Evolutionary conservation across 2,113 vertebrate genomes (phyloP).

Genomic region (Heterotis niloticus): DNA sequence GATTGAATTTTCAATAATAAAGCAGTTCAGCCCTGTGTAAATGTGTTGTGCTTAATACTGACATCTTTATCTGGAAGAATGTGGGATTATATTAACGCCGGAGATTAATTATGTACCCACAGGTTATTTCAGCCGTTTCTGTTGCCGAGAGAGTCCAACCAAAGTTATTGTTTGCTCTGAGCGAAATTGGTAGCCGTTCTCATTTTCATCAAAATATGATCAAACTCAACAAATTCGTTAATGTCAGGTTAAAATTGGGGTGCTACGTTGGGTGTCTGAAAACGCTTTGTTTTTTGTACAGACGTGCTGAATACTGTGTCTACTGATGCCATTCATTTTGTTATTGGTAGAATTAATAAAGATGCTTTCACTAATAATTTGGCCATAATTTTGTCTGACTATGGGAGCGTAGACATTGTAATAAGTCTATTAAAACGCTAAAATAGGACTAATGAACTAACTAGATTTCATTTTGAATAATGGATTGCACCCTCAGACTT

Average conservation of each 20-base stretch:
- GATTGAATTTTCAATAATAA: background rate
- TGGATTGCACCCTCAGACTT: too few relatives aligned
- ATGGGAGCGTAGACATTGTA: too few relatives aligned
- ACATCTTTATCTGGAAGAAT: conserved; percentile 14
- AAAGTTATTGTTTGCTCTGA: conserved; percentile 27
- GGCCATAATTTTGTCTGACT: background rate
- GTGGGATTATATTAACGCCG: conserved; percentile 24
- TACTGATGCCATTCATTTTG: background rate
- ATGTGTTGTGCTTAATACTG: conserved; percentile 7
- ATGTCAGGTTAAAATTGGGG: background rate
- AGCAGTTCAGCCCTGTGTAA: background rate
- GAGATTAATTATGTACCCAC: conserved; percentile 13
- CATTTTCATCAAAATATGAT: background rate
- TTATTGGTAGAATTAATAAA: background rate
- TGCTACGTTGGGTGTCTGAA: background rate
- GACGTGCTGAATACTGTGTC: background rate
- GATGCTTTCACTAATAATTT: background rate
- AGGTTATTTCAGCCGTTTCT: conserved; percentile 19
- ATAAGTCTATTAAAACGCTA: too few relatives aligned
- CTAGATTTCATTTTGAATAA: too few relatives aligned
- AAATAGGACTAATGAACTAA: too few relatives aligned
- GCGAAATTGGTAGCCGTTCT: background rate
- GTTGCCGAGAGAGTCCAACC: conserved; percentile 4
- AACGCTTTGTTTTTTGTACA: conserved; percentile 7
- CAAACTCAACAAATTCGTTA: background rate